These are phyloP conservation scores for Microtus montanus DNA, from an alignment of 2,113 vertebrate species.

Conservation along the genomic window DNA sequence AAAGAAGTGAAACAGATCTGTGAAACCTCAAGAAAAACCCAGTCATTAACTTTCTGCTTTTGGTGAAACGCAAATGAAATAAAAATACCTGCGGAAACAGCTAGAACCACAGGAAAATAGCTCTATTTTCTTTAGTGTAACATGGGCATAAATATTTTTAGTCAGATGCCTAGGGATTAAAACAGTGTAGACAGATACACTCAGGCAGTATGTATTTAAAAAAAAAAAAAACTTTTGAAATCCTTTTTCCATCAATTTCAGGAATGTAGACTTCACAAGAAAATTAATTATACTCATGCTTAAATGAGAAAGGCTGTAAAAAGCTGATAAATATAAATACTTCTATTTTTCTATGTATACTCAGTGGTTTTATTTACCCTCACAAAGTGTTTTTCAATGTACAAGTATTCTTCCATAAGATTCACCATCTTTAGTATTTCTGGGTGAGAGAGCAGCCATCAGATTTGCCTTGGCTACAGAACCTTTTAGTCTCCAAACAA, in stretches of 20 bases:
- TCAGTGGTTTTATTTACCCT: background rate
- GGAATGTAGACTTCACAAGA: conserved; percentile 24
- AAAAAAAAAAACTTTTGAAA: background rate
- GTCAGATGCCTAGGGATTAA: background rate
- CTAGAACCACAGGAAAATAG: conserved; percentile 32
- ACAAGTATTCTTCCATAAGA: background rate
- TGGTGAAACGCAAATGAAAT: conserved; percentile 33
- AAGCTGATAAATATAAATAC: background rate
- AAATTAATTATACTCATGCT: conserved; percentile 25
- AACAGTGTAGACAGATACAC: background rate
- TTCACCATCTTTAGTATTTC: background rate
- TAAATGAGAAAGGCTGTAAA: conserved; percentile 41
- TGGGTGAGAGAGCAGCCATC: background rate
- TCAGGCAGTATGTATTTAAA: background rate
- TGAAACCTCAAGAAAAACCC: conserved; percentile 45
- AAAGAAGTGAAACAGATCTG: conserved; percentile 25
- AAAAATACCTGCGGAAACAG: conserved; percentile 33
- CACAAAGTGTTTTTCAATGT: background rate
- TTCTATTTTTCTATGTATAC: background rate
- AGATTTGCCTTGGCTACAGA: conserved; percentile 1
- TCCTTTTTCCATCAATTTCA: background rate
- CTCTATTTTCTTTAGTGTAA: conserved; percentile 43
- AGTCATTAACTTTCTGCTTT: conserved; percentile 40
- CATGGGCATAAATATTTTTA: conserved; percentile 21
- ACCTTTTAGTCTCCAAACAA: conserved; percentile 10